These are phyloP conservation scores for Noctua janthe DNA, from an alignment of 2,888 invertebrate species.

Conservation along the genomic window DNA sequence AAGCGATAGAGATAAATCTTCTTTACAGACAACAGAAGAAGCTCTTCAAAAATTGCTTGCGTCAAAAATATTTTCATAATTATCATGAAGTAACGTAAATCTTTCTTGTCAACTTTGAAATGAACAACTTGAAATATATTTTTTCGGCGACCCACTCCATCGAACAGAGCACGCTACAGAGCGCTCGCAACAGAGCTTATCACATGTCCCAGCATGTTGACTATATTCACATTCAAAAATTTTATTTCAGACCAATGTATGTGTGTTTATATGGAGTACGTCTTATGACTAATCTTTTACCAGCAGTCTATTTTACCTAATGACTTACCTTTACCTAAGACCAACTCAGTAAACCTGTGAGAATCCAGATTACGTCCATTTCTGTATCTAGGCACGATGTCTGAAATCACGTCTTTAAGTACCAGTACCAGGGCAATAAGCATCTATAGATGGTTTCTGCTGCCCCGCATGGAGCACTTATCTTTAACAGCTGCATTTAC, in stretches of 20 bases:
- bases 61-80: not conserved
- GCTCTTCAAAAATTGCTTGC: not conserved
- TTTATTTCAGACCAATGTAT: no score
- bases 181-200: not conserved
- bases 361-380: not conserved
- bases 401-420: conserved; percentile 1
- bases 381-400: not conserved
- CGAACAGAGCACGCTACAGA: not conserved
- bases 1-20: conserved; percentile 29
- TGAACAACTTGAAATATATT: not conserved
- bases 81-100: not conserved
- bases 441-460: conserved; percentile 15
- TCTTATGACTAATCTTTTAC: not conserved
- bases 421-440: conserved; percentile 8
- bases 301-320: not conserved
- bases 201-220: not conserved
- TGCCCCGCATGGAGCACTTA: conserved; percentile 34
- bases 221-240: not conserved
- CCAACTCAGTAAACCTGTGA: not conserved
- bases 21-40: not conserved
- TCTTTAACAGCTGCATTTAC: conserved; percentile 45
- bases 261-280: not conserved
- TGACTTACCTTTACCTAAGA: not conserved
- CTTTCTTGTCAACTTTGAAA: not conserved
- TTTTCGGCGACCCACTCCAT: not conserved